Evolutionary conservation across 2,888 invertebrate species (phyloP).

Genomic region (Pimpla rufipes): DNA sequence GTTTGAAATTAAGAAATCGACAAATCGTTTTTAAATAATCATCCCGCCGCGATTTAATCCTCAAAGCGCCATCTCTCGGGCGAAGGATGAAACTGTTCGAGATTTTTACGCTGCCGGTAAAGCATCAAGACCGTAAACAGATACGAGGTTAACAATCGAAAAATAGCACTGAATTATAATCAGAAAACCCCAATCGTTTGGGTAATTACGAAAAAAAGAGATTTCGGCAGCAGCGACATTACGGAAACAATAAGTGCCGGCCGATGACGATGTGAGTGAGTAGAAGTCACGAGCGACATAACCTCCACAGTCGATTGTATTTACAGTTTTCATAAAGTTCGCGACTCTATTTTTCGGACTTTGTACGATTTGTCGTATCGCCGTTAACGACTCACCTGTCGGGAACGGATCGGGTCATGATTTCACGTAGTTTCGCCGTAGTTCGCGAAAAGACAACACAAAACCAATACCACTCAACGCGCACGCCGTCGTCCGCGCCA

Average conservation of each 20-base stretch:
- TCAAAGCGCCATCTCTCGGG: conserved; percentile 47
- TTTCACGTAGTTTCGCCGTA: conserved; percentile 62
- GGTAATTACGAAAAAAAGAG: neutral
- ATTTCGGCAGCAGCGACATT: neutral
- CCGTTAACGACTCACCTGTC: conserved; percentile 75
- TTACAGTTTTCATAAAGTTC: conserved; percentile 31
- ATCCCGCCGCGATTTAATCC: neutral
- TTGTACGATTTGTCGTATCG: neutral
- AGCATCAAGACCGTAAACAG: conserved; percentile 46
- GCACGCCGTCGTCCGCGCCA: conserved; percentile 55
- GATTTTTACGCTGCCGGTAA: conserved; percentile 22
- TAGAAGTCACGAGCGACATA: conserved; percentile 74
- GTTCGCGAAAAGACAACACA: conserved; percentile 68
- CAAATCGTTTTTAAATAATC: neutral
- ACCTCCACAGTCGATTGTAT: conserved; percentile 75
- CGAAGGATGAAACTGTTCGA: neutral
- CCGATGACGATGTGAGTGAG: conserved; percentile 66
- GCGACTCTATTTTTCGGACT: too few relatives aligned
- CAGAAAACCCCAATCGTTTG: neutral
- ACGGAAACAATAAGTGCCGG: neutral
- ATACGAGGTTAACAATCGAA: conserved; percentile 1
- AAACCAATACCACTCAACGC: conserved; percentile 70
- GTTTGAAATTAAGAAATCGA: neutral
- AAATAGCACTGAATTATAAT: neutral
- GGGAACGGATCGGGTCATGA: conserved; percentile 77